phyloP scores from a whole-genome alignment of 2,888 invertebrate genomes.

The Drosophila vallismaia region DNA sequence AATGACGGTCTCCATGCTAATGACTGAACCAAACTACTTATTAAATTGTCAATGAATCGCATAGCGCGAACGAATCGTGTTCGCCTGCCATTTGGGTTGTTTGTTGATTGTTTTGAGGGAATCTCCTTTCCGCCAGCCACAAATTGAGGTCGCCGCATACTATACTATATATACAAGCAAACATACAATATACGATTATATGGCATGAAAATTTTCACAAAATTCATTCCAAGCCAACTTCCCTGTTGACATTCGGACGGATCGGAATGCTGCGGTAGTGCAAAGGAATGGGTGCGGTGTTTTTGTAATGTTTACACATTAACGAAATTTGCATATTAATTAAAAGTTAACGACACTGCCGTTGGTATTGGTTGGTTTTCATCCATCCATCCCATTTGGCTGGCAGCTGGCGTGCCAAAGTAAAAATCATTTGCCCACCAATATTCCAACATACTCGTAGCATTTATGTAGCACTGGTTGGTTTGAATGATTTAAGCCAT shows the following conservation, averaged over 20 bases:
- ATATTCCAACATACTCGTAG: neutral
- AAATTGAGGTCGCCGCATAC: constrained; percentile 45
- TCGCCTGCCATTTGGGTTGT: constrained; percentile 31
- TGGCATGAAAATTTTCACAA: constrained; percentile 40
- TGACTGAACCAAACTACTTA: constrained; percentile 41
- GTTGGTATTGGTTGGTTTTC: constrained; percentile 24
- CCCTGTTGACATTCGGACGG: constrained; percentile 40
- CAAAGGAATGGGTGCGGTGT: neutral
- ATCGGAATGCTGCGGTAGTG: constrained; percentile 6
- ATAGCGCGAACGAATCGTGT: constrained; percentile 27
- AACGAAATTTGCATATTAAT: constrained; percentile 77
- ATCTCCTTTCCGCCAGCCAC: constrained; percentile 28
- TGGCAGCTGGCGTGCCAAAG: constrained; percentile 28
- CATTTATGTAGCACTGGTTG: constrained; percentile 12
- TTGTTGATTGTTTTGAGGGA: constrained; percentile 9
- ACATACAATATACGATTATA: constrained; percentile 21
- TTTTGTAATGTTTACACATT: constrained; percentile 55
- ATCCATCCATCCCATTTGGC: constrained; percentile 1
- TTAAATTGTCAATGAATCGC: constrained; percentile 44
- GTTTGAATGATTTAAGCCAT: constrained; percentile 32
- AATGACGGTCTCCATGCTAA: constrained; percentile 56
- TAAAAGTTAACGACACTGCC: constrained; percentile 66
- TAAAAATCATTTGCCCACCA: constrained; percentile 22
- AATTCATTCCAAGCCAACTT: constrained; percentile 39
- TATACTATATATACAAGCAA: neutral